These are phyloP conservation scores for Deilephila elpenor DNA, from an alignment of 2,888 invertebrate species.

Conservation along the genomic window DNA sequence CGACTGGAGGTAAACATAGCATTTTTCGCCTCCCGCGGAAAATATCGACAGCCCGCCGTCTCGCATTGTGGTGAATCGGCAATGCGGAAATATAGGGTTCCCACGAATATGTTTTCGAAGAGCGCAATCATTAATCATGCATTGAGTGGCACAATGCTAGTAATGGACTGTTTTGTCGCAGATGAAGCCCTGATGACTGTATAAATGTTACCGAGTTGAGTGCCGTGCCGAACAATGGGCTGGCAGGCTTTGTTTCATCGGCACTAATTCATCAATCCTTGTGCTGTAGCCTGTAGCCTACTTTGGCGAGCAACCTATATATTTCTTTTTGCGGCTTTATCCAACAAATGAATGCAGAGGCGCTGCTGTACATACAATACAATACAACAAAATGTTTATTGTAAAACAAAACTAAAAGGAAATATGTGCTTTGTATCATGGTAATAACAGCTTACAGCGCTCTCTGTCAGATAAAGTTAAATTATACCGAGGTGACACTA, in stretches of 20 bases:
- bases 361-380: neutral
- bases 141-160: slow-evolving; percentile 75
- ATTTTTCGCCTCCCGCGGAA: slow-evolving; percentile 77
- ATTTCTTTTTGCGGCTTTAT: neutral
- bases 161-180: slow-evolving; percentile 76
- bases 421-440: no score
- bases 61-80: slow-evolving; percentile 64
- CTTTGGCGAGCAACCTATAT: neutral
- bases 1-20: slow-evolving; percentile 81
- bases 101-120: slow-evolving; percentile 78
- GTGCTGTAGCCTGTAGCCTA: slow-evolving; percentile 9
- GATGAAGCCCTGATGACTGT: slow-evolving; percentile 58
- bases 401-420: no score
- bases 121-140: slow-evolving; percentile 76
- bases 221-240: slow-evolving; percentile 54
- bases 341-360: neutral
- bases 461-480: no score
- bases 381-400: no score
- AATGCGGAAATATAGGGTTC: slow-evolving; percentile 61
- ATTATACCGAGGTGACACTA: no score
- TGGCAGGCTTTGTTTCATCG: slow-evolving; percentile 61
- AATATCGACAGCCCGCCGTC: slow-evolving; percentile 67
- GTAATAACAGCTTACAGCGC: no score
- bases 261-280: slow-evolving; percentile 59
- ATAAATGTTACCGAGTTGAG: slow-evolving; percentile 56